Conservation (phyloP, 2,113 vertebrate genomes). For the Oreochromis tanganicae region DNA sequence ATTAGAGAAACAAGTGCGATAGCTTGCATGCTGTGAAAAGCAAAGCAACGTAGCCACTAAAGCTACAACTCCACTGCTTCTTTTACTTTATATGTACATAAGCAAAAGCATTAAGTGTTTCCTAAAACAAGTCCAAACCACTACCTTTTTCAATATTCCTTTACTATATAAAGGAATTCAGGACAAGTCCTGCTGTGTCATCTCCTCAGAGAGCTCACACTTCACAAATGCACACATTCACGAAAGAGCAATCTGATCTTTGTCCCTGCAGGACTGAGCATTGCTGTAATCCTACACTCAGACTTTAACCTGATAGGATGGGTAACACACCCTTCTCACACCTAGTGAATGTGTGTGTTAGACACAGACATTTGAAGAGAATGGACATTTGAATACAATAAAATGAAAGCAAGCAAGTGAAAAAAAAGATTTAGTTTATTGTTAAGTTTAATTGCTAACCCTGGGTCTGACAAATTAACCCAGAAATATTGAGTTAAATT, state of each 20-base stretch:
- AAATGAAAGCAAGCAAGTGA: neutral
- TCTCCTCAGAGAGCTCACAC: slow-evolving; percentile 4
- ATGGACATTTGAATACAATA: neutral
- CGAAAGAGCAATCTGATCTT: slow-evolving; percentile 60
- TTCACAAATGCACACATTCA: slow-evolving; percentile 24
- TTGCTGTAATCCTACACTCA: slow-evolving; percentile 51
- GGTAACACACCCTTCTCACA: slow-evolving; percentile 43
- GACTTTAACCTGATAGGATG: slow-evolving; percentile 45
- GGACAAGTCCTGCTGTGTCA: neutral
- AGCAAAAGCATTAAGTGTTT: neutral
- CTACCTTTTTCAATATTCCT: neutral
- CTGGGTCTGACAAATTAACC: neutral
- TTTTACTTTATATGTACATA: neutral
- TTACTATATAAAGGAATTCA: neutral
- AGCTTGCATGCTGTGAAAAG: neutral
- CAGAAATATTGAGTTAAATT: neutral
- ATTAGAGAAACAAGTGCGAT: slow-evolving; percentile 4
- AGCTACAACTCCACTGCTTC: neutral
- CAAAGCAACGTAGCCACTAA: neutral
- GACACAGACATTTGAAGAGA: neutral
- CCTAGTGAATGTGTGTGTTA: neutral
- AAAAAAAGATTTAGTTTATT: neutral
- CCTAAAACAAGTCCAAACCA: fast-evolving
- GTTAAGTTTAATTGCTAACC: neutral
- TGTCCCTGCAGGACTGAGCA: slow-evolving; percentile 51